Evolutionary conservation across 2,888 invertebrate genomes (phyloP), one percentile per base, ranked within the genome.

Genomic region (Pollenia angustigena): DNA sequence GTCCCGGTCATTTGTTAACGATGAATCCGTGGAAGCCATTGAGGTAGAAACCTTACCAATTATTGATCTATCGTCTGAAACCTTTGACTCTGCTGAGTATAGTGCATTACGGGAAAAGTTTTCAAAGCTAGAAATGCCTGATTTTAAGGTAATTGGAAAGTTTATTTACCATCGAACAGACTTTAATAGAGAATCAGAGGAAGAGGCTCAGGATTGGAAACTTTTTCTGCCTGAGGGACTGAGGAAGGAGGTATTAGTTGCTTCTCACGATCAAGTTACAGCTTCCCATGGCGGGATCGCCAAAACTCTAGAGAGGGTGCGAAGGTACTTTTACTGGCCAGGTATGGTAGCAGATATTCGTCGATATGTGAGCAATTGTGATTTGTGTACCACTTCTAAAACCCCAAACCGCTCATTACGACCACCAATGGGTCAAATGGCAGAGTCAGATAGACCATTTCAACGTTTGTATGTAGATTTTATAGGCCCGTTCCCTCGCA

Each of bases 81-180:
- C 1, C 18, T 18, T 18, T 18, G 18, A 18, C 1, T 18, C 18
- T 18, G 18, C 18, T 18, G 18, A 18, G 18, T 18, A 18, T 18
- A 18, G 18, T 18, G 18, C 18, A 18, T 18, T 18, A 18, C 18
- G 18, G 18, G 18, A 18, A 18, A 18, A 18, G 18, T 18, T 18
- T 18, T 18, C 18, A 18, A 18, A 18, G 1, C 18, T 18, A 1
- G 18, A 18, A 18, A 18, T 18, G 18, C 18, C 18, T 1, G 50
- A 68, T 23, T 68, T 32, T 9, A 50, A 23, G 8, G 2, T 50
- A 12, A 14, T 14, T 6, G 48, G 32, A 1, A 50, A 68, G 14
- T 68, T 50, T 23, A 48, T 68, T 16, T 68, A 68, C n/a, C 8
- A 68, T 8, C 16, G 58, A 12, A 46, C 40, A 10, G 56, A 58